Evolutionary conservation across 2,113 vertebrate species (phyloP).

Genomic region (Pleuronectes platessa): DNA sequence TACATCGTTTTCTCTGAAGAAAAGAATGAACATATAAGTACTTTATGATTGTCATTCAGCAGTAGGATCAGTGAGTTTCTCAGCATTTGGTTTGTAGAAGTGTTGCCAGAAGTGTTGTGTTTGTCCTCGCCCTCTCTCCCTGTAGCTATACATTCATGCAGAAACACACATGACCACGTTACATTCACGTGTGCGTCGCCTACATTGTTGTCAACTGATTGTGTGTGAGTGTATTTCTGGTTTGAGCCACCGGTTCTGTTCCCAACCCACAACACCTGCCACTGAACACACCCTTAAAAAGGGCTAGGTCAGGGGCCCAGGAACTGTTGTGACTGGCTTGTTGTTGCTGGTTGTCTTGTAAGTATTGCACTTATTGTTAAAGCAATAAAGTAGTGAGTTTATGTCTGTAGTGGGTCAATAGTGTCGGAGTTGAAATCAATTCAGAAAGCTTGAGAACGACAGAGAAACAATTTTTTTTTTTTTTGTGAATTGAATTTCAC

Average conservation of each 20-base stretch:
- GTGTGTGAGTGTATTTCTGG: slow-evolving; percentile 22
- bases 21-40: slow-evolving; percentile 8
- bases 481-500: slow-evolving; percentile 12
- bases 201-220: slow-evolving; percentile 1
- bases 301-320: slow-evolving; percentile 9
- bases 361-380: slow-evolving; percentile 54
- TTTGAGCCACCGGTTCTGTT: slow-evolving; percentile 25
- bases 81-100: slow-evolving; percentile 59
- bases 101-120: slow-evolving; percentile 16
- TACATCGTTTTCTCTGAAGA: slow-evolving; percentile 3
- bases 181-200: background rate
- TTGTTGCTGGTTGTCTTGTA: slow-evolving; percentile 19
- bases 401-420: slow-evolving; percentile 14
- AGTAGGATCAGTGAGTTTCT: slow-evolving; percentile 42
- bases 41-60: slow-evolving; percentile 77
- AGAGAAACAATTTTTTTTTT: too few relatives aligned
- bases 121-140: background rate
- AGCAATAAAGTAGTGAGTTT: background rate
- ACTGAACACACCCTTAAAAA: background rate
- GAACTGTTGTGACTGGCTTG: background rate
- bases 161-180: slow-evolving; percentile 1
- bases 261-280: background rate
- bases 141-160: slow-evolving; percentile 57
- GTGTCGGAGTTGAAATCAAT: slow-evolving; percentile 10
- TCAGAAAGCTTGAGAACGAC: slow-evolving; percentile 14